phyloP scores from a whole-genome alignment of 2,113 vertebrate species.

The Laticauda colubrina region DNA sequence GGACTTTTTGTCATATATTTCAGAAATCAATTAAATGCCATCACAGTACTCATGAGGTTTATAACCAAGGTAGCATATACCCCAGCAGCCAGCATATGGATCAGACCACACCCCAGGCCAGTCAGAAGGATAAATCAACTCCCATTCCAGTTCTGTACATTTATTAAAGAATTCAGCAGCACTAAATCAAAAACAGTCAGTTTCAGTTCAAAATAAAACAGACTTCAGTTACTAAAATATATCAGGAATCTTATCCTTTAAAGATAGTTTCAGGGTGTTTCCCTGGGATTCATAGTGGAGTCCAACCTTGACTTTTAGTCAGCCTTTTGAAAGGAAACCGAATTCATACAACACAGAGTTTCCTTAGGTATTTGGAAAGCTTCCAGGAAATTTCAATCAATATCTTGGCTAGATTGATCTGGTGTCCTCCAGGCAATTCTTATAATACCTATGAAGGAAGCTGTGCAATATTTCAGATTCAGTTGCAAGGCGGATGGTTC shows the following conservation, averaged over 20 bases:
- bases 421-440: background rate
- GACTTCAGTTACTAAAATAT: background rate
- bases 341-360: background rate
- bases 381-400: background rate
- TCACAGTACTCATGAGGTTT: background rate
- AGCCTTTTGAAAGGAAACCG: background rate
- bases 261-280: background rate
- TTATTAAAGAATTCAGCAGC: background rate
- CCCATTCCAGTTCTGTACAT: background rate
- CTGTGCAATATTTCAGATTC: background rate
- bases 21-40: background rate
- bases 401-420: background rate
- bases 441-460: background rate
- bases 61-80: background rate
- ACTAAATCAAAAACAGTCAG: background rate
- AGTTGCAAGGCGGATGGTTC: background rate
- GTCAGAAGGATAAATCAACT: background rate
- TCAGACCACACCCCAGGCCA: background rate
- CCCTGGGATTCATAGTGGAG: background rate
- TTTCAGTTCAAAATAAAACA: background rate
- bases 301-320: background rate
- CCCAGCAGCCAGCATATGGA: background rate
- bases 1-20: background rate
- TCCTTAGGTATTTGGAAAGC: background rate
- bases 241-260: background rate